These are phyloP conservation scores for Artibeus lituratus DNA, from an alignment of 2,797 vertebrate species.

Conservation along the genomic window DNA sequence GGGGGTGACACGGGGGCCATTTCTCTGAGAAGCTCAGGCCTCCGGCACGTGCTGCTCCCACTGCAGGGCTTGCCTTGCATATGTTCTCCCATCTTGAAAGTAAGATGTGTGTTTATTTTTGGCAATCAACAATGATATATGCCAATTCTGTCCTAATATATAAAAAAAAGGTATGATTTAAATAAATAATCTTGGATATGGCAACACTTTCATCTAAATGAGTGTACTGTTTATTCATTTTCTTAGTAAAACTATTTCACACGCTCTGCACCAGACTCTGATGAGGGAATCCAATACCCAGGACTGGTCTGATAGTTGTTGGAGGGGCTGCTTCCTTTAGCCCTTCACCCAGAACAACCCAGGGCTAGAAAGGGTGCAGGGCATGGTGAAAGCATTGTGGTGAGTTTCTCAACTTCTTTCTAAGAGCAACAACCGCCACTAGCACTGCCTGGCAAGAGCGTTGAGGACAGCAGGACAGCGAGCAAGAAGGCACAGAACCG, in stretches of 20 bases:
- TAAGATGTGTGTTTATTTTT: not conserved
- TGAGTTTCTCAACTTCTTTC: not conserved
- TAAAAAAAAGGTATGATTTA: not conserved
- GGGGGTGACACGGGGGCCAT: not conserved
- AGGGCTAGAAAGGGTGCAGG: not conserved
- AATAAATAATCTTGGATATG: not conserved
- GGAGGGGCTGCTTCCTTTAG: not conserved
- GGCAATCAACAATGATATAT: not conserved
- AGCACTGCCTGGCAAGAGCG: not conserved
- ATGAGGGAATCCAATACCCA: not conserved
- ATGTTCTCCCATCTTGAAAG: not conserved
- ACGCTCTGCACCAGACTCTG: not conserved
- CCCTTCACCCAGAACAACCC: accelerated
- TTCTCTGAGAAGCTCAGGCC: not conserved
- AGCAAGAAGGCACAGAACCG: not conserved
- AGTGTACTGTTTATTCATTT: not conserved
- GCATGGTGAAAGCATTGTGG: accelerated
- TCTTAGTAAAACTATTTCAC: not conserved
- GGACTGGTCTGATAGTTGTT: not conserved
- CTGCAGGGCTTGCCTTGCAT: accelerated
- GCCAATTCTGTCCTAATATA: not conserved
- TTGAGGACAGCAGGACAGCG: not conserved
- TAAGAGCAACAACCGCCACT: accelerated
- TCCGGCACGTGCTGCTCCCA: not conserved
- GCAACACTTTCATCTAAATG: not conserved